Conservation (phyloP, 2,888 invertebrate genomes). For the Frankliniella fusca region DNA sequence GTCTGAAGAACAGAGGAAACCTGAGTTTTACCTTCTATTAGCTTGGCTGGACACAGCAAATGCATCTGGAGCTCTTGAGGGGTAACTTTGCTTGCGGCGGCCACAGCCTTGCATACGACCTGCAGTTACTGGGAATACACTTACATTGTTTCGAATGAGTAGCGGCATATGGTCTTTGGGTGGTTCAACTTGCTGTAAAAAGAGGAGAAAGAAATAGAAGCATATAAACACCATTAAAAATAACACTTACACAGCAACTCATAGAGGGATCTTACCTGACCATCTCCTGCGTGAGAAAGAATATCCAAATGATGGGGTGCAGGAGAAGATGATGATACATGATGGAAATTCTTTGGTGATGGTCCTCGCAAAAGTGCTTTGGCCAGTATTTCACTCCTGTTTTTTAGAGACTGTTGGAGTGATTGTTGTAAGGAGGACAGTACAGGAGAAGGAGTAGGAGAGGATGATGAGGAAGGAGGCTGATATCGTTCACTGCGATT, state of each 20-base stretch:
- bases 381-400: constrained; percentile 13
- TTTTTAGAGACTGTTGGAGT: background rate
- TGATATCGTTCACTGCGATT: constrained; percentile 11
- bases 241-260: background rate
- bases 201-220: background rate
- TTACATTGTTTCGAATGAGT: constrained; percentile 11
- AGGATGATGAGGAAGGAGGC: background rate
- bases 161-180: constrained; percentile 8
- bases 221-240: background rate
- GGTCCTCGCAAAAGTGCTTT: constrained; percentile 15
- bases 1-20: background rate
- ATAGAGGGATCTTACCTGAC: background rate
- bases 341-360: constrained; percentile 20
- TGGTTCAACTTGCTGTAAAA: background rate
- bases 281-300: background rate
- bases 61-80: constrained; percentile 57
- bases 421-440: constrained; percentile 3
- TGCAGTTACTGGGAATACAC: constrained; percentile 38
- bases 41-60: constrained; percentile 32
- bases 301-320: background rate
- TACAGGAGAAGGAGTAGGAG: background rate
- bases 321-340: background rate
- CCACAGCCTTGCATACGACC: constrained; percentile 58
- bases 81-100: constrained; percentile 76
- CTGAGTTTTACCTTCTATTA: background rate